Evolutionary conservation across 2,113 vertebrate genomes (phyloP).

Genomic region (Columba janthina): DNA sequence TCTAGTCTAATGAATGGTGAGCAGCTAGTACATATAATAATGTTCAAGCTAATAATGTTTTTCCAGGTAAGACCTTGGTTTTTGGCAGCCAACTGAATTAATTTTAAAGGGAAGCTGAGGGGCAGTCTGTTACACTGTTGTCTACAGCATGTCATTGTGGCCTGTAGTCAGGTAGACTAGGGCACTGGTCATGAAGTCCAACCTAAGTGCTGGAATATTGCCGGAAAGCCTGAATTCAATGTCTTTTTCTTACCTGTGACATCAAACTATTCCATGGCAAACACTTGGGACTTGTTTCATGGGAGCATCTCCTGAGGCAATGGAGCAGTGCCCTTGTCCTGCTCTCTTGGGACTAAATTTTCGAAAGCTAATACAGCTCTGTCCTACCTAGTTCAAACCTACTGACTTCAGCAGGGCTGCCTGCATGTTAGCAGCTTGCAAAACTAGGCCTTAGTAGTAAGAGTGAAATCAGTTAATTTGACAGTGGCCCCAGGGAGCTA

Average conservation of each 20-base stretch:
- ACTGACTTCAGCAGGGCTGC: not conserved
- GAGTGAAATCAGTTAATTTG: not conserved
- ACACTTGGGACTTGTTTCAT: not conserved
- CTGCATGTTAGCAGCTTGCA: not conserved
- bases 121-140: not conserved
- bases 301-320: not conserved
- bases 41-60: not conserved
- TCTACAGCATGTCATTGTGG: not conserved
- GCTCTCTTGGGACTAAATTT: not conserved
- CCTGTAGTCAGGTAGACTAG: not conserved
- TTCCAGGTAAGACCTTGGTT: not conserved
- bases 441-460: not conserved
- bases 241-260: not conserved
- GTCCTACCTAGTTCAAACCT: not conserved
- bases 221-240: not conserved
- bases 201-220: accelerated
- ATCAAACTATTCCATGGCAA: not conserved
- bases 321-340: not conserved
- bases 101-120: not conserved
- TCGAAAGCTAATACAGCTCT: not conserved
- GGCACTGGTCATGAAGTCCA: accelerated
- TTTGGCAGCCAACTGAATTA: accelerated
- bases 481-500: not conserved
- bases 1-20: not conserved
- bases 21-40: not conserved